Conservation (phyloP, 2,113 vertebrate species). For the Eulacestoma nigropectus region DNA sequence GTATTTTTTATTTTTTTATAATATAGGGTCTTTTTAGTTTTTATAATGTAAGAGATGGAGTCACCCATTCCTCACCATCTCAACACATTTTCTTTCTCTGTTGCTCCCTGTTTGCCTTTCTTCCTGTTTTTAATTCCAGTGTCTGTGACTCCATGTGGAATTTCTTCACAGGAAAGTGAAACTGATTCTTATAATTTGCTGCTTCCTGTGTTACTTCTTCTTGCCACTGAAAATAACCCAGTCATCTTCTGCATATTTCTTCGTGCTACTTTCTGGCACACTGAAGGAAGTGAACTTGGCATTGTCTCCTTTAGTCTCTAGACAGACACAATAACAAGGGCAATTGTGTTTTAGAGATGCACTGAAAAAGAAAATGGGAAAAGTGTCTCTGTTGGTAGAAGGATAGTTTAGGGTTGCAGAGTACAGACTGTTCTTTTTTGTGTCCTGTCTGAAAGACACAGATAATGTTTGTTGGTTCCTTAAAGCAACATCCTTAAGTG, state of each 20-base stretch:
- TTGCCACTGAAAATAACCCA: not conserved
- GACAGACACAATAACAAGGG: not conserved
- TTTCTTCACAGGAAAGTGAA: conserved; percentile 23
- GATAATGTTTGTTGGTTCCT: not conserved
- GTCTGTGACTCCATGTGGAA: not conserved
- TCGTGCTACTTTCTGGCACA: not conserved
- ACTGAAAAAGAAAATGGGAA: not conserved
- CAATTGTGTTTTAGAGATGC: not conserved
- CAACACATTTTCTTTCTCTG: not conserved
- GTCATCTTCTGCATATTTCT: not conserved
- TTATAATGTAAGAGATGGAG: not conserved
- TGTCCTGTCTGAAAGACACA: not conserved
- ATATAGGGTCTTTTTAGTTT: not conserved
- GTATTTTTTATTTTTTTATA: not conserved
- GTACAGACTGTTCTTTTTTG: not conserved
- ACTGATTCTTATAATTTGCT: not conserved
- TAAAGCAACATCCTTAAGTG: not conserved
- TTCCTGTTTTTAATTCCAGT: not conserved
- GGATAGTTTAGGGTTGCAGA: not conserved
- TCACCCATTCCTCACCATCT: rapidly evolving
- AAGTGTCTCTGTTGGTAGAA: not conserved
- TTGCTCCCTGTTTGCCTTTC: not conserved
- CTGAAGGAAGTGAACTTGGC: not conserved
- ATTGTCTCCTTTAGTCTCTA: not conserved
- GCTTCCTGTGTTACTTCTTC: not conserved